Conservation (phyloP, 2,888 invertebrate species). For the Andrena trimmerana region DNA sequence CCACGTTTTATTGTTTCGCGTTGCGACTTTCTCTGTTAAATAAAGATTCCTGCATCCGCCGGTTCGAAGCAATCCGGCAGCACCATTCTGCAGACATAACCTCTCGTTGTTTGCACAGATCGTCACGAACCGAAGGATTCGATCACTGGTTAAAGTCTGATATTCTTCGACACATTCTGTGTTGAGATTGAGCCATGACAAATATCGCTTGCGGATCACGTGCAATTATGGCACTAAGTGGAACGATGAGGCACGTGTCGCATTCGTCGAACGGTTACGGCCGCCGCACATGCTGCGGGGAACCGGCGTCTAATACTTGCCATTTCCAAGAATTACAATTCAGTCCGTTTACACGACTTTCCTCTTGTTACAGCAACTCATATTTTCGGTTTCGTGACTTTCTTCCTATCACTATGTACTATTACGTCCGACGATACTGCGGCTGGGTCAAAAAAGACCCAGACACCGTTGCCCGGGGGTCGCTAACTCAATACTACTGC, state of each 20-base stretch:
- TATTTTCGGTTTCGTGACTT: no score
- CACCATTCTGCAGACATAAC: background rate
- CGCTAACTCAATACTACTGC: no score
- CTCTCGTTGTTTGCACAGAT: background rate
- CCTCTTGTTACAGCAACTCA: no score
- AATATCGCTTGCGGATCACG: background rate
- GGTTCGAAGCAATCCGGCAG: background rate
- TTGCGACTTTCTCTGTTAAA: conserved; percentile 59
- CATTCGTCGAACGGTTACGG: background rate
- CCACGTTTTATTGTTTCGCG: conserved; percentile 50
- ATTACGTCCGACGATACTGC: no score
- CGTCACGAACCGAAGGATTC: background rate
- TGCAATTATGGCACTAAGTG: background rate
- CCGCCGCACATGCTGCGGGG: background rate
- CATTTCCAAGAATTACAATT: no score
- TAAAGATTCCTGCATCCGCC: background rate
- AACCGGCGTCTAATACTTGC: background rate
- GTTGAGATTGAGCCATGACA: background rate
- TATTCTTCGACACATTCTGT: background rate
- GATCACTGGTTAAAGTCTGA: no score
- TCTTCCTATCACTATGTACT: no score
- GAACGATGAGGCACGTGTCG: conserved; percentile 2
- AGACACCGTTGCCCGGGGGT: no score
- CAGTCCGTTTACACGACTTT: no score
- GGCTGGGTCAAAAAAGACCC: no score